phyloP scores from a whole-genome alignment of 2,888 invertebrate genomes.

The Parnassius orleans region DNA sequence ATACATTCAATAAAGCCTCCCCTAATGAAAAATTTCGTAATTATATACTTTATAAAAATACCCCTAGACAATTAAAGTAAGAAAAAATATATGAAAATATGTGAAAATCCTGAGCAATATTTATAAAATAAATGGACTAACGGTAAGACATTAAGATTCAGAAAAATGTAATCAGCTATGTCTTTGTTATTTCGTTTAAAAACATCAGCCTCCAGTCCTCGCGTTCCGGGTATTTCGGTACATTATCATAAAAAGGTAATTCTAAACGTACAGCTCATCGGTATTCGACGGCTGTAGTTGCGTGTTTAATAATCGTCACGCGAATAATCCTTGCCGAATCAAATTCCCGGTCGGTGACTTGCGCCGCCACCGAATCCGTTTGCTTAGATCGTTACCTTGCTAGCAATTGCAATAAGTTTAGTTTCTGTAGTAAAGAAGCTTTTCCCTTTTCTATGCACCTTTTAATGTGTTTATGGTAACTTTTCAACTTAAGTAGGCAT shows the following conservation, averaged over 20 bases:
- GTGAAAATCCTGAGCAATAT: no score
- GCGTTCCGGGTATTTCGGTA: slow-evolving; percentile 33
- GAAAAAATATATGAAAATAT: no score
- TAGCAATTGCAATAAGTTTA: not conserved
- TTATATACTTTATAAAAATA: no score
- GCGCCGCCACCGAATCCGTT: slow-evolving; percentile 17
- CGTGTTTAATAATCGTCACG: slow-evolving; percentile 46
- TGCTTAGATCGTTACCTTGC: not conserved
- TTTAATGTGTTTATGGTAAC: no score
- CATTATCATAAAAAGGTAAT: slow-evolving; percentile 57
- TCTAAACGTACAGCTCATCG: slow-evolving; percentile 39
- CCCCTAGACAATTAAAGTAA: no score
- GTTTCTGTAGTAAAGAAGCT: not conserved
- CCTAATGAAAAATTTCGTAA: no score
- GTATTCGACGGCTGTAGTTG: slow-evolving; percentile 48
- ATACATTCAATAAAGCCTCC: no score
- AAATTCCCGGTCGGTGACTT: slow-evolving; percentile 9
- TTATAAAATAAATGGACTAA: no score
- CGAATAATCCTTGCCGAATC: slow-evolving; percentile 39
- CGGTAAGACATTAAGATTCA: no score
- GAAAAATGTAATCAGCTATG: slow-evolving; percentile 1
- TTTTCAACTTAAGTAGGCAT: no score
- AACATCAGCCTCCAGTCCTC: slow-evolving; percentile 11
- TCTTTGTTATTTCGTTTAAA: slow-evolving; percentile 21
- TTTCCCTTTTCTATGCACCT: not conserved